phyloP scores from a whole-genome alignment of 2,797 vertebrate genomes.

The Leptoclinus maculatus region DNA sequence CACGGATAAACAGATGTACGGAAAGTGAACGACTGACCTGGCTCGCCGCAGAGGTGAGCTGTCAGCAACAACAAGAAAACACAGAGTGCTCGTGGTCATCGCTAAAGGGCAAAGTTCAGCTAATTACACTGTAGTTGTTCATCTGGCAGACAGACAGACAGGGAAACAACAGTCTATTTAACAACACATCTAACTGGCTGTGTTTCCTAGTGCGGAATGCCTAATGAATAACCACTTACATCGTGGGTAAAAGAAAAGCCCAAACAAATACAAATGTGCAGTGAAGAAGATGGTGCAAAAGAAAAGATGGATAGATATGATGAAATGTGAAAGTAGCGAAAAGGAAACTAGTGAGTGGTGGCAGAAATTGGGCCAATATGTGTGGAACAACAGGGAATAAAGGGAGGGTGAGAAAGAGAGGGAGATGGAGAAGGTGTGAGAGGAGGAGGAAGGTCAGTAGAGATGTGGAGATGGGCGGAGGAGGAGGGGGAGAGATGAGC shows the following conservation, averaged over 20 bases:
- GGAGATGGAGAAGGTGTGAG: constrained; percentile 72
- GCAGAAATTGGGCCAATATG: constrained; percentile 72
- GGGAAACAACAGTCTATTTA: constrained; percentile 54
- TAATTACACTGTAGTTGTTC: constrained; percentile 70
- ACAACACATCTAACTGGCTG: constrained; percentile 26
- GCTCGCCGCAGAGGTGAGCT: constrained; percentile 67
- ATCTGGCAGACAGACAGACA: constrained; percentile 66
- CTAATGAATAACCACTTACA: constrained; percentile 46
- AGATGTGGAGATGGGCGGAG: constrained; percentile 75
- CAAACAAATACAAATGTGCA: constrained; percentile 27
- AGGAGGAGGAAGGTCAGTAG: constrained; percentile 79
- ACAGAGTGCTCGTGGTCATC: constrained; percentile 57
- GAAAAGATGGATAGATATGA: constrained; percentile 48
- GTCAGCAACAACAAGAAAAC: constrained; percentile 72
- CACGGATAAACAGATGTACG: constrained; percentile 70
- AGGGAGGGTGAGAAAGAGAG: constrained; percentile 46
- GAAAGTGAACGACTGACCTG: constrained; percentile 62
- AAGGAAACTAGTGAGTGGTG: constrained; percentile 50
- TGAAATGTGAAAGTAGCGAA: constrained; percentile 55
- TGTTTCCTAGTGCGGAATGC: constrained; percentile 33
- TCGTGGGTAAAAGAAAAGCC: background rate
- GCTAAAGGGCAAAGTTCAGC: constrained; percentile 67
- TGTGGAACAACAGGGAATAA: constrained; percentile 71
- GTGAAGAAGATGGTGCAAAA: constrained; percentile 22
- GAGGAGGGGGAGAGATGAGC: constrained; percentile 70